Conservation (phyloP, 2,888 invertebrate genomes). For the Pachymerium ferrugineum region DNA sequence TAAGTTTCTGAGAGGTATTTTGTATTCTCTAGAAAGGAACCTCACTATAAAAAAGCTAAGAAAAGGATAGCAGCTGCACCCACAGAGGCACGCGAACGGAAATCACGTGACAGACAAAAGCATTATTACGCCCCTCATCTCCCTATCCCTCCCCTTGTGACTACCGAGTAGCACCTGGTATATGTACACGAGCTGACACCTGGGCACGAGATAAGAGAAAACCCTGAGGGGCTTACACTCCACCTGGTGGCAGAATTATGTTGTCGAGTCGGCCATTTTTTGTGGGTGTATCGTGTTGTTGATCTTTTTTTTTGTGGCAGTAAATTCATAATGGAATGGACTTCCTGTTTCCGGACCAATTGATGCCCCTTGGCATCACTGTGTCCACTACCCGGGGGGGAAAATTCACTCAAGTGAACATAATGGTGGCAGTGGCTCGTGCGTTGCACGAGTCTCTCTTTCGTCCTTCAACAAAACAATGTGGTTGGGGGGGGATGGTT, state of each 20-base stretch:
- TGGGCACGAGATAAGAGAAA: not conserved
- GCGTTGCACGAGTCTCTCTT: constrained; percentile 10
- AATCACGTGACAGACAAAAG: constrained; percentile 4
- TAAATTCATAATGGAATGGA: constrained; percentile 12
- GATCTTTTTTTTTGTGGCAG: not conserved
- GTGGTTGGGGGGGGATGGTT: not conserved
- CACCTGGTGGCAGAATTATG: not conserved
- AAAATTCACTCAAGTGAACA: not conserved
- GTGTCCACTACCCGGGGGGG: not conserved
- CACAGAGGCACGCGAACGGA: not conserved
- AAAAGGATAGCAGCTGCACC: not conserved
- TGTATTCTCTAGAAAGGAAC: too few species aligned
- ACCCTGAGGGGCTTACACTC: not conserved
- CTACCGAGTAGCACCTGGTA: not conserved
- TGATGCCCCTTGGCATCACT: constrained; percentile 9
- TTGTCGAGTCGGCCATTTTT: not conserved
- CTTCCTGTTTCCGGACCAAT: constrained; percentile 11
- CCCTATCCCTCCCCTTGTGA: too few species aligned
- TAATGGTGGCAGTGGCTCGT: constrained; percentile 3
- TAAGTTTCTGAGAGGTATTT: too few species aligned
- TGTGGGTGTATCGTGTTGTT: not conserved
- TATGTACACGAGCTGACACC: constrained; percentile 11
- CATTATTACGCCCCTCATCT: not conserved
- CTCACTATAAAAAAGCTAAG: not conserved
- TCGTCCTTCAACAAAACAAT: constrained; percentile 9